Base-by-base conservation (phyloP, 1,140 invertebrate genomes). In the Rhizoglyphus robini region DNA sequence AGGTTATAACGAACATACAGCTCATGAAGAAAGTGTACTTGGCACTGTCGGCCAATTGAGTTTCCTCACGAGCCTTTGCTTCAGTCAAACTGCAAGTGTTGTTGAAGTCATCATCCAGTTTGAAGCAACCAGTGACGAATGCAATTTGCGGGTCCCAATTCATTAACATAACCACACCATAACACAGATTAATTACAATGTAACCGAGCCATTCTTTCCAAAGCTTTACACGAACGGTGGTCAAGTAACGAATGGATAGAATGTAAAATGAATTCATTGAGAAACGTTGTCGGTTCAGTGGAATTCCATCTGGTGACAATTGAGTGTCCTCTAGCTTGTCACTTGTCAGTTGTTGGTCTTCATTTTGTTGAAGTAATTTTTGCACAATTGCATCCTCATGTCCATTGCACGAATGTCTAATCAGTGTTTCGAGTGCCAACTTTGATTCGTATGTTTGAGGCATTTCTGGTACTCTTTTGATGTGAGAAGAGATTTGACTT, bases 321-420 rank as follows among this genome's bases (percentile, higher is more conserved):
- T 29, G 15, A 2, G 58, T 60, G 15, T 60, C 58, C 11, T 60
- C 58, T 13, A 11, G 15, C 36, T 5, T 15, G 31, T 46, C n/a
- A 11, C 15, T n/a, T n/a, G n/a, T n/a, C n/a, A n/a, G n/a, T 34
- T 41, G 4, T 29, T 29, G 11, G 27, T 46, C 36, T 20, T 11
- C 25, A 1, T 20, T 32, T 34, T 2, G 31, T 29, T 4, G 27
- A 3, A 60, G 15, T 60, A 13, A n/a, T 32, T 46, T 18, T n/a
- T n/a, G n/a, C n/a, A n/a, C n/a, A n/a, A 60, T 15, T 4, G 36
- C 11, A 1, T 13, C 2, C 31, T 60, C 36, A 3, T 15, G 13
- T 27, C 15, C 8, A 46, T 15, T 34, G 46, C 63, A 64, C 15
- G 63, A 48, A 23, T 51, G 29, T 36, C 31, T 64, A 13, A 64